Percentiles rank a stretch among this genome's conserved stretches.
Conservation (phyloP, 2,888 invertebrate genomes). For the Acanthosepion pharaonis region DNA sequence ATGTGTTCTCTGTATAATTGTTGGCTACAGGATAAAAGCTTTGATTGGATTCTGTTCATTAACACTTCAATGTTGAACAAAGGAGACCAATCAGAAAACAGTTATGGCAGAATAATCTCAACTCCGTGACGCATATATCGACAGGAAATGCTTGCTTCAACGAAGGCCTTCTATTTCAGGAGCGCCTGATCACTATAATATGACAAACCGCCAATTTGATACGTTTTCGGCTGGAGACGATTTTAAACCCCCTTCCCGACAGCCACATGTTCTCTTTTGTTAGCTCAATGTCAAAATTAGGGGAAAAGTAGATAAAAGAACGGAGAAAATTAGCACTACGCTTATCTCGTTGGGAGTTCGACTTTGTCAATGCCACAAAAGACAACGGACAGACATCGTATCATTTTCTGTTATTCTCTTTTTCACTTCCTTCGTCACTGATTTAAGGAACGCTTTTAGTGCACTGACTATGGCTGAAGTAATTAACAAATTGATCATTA, state of each 20-base stretch:
- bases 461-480: not conserved
- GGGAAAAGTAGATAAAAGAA: not conserved
- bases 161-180: slow-evolving; percentile 8
- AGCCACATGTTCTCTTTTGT: too few relatives aligned
- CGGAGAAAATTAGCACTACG: not conserved
- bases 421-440: not conserved
- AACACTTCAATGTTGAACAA: not conserved
- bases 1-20: not conserved
- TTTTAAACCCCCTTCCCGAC: not conserved
- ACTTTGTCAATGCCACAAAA: not conserved
- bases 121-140: not conserved
- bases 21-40: not conserved
- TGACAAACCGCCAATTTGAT: not conserved
- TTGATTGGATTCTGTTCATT: slow-evolving; percentile 33
- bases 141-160: slow-evolving; percentile 33
- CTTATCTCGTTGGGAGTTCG: not conserved
- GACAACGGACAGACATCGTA: not conserved
- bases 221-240: not conserved
- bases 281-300: not conserved
- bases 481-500: not conserved
- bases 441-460: not conserved
- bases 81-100: not conserved
- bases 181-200: not conserved
- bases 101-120: not conserved
- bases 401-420: not conserved